These are phyloP conservation scores for Neosalanx taihuensis DNA, from an alignment of 2,797 vertebrate species.

Conservation along the genomic window DNA sequence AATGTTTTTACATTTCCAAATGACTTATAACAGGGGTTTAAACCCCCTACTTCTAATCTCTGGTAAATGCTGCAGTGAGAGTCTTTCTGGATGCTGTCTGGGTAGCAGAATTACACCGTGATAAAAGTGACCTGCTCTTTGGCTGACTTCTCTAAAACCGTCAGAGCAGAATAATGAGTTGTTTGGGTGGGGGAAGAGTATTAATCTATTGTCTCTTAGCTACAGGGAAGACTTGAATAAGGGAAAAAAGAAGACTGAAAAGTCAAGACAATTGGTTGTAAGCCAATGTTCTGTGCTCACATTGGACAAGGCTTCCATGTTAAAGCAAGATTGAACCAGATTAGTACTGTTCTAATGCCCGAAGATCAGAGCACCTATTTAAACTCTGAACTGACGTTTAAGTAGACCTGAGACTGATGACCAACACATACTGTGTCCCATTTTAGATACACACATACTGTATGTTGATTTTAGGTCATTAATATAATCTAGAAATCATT, in stretches of 20 bases:
- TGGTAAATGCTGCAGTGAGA: not conserved
- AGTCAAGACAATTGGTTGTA: slow-evolving; percentile 12
- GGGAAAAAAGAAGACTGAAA: slow-evolving; percentile 37
- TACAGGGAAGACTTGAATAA: slow-evolving; percentile 11
- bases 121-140: not conserved
- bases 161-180: slow-evolving; percentile 45
- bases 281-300: slow-evolving; percentile 30
- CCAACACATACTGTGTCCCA: too few species aligned
- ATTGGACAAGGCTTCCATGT: not conserved
- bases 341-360: slow-evolving; percentile 17
- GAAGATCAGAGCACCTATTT: slow-evolving; percentile 17
- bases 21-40: too few species aligned
- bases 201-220: slow-evolving; percentile 46
- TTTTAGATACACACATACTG: not conserved
- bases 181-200: slow-evolving; percentile 36
- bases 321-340: slow-evolving; percentile 23
- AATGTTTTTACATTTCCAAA: too few species aligned
- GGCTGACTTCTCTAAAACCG: slow-evolving; percentile 41
- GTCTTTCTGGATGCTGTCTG: not conserved
- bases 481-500: slow-evolving; percentile 18
- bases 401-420: not conserved
- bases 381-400: slow-evolving; percentile 21
- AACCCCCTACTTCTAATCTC: too few species aligned
- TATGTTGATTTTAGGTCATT: not conserved
- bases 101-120: not conserved